Conservation (phyloP, 2,113 vertebrate species). For the Oceanodroma tethys region DNA sequence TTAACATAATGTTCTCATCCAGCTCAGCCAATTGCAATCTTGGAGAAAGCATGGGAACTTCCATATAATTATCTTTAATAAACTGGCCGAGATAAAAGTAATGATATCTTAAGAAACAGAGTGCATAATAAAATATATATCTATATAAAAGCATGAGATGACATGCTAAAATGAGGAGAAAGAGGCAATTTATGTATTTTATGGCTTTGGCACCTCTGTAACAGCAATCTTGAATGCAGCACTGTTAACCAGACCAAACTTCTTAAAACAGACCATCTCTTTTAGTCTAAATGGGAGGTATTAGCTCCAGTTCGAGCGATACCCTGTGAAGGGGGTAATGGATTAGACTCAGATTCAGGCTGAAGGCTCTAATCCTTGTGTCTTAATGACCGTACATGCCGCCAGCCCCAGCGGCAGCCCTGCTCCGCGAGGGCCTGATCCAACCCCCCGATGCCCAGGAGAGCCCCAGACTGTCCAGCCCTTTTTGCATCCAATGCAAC, state of each 20-base stretch:
- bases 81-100: constrained; percentile 43
- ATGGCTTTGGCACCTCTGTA: constrained; percentile 9
- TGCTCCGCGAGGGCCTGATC: accelerated
- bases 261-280: background rate
- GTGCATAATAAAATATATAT: constrained; percentile 40
- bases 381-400: background rate
- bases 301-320: background rate
- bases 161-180: constrained; percentile 33
- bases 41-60: background rate
- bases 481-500: background rate
- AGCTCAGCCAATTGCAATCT: background rate
- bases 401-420: background rate
- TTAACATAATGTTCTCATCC: constrained; percentile 17
- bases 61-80: constrained; percentile 53
- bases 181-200: constrained; percentile 27
- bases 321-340: background rate
- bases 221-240: background rate
- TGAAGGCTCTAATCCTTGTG: constrained; percentile 28
- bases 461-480: accelerated
- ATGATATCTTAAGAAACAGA: constrained; percentile 36
- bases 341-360: constrained; percentile 21
- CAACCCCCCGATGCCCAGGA: background rate
- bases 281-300: background rate
- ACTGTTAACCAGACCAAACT: background rate
- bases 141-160: constrained; percentile 46